Conservation (phyloP, 2,113 vertebrate genomes). For the Corythaixoides concolor region DNA sequence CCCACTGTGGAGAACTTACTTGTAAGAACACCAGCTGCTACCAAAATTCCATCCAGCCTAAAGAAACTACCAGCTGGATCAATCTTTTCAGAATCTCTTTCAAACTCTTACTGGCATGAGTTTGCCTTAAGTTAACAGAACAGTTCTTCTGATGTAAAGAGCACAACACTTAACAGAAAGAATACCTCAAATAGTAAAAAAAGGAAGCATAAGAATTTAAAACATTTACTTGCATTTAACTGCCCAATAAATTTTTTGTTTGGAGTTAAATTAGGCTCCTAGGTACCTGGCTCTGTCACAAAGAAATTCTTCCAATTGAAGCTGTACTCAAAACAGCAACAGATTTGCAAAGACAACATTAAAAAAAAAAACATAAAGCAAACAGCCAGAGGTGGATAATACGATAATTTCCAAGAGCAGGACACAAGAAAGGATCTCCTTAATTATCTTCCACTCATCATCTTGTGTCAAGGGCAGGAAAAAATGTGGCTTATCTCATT, state of each 20-base stretch:
- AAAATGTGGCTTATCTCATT: neutral
- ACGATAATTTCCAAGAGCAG: neutral
- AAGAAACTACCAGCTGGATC: neutral
- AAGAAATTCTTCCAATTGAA: neutral
- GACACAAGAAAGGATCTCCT: neutral
- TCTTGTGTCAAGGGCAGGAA: neutral
- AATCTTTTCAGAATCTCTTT: neutral
- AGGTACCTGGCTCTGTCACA: neutral
- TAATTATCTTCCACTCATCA: neutral
- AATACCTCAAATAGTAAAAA: neutral
- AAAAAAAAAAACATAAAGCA: neutral
- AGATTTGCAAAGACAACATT: neutral
- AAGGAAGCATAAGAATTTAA: neutral
- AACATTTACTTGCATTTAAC: neutral
- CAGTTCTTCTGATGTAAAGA: neutral
- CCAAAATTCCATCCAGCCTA: neutral
- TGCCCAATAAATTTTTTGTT: neutral
- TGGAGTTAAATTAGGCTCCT: neutral
- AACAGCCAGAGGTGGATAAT: neutral
- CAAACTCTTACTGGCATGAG: neutral
- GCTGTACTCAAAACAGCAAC: neutral
- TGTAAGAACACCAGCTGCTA: neutral
- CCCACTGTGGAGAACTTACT: neutral
- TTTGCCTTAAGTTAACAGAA: neutral
- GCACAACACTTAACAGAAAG: neutral